Evolutionary conservation across 2,113 vertebrate species (phyloP).

Genomic region (Callionymus lyra): DNA sequence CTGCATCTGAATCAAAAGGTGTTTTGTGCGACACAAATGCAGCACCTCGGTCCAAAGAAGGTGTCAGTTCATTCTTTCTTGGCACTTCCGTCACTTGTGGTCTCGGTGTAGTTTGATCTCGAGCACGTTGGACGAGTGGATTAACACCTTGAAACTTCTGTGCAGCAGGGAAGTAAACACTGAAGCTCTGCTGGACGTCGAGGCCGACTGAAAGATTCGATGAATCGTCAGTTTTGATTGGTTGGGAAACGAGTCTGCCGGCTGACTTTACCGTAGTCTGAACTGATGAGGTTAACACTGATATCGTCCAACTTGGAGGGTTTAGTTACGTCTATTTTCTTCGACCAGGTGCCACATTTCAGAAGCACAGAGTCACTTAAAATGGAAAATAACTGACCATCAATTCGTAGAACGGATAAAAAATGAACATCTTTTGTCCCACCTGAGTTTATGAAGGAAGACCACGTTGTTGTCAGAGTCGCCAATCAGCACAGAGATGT

Average conservation of each 20-base stretch:
- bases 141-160: conserved; percentile 49
- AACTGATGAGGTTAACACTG: conserved; percentile 87
- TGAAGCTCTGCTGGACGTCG: conserved; percentile 80
- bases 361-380: conserved; percentile 78
- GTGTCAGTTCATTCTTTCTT: conserved; percentile 8
- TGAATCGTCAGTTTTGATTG: not conserved
- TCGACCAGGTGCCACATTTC: conserved; percentile 81
- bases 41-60: conserved; percentile 22
- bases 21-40: not conserved
- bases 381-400: not conserved
- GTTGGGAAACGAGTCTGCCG: not conserved
- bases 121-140: conserved; percentile 1
- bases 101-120: conserved; percentile 9
- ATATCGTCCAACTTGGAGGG: conserved; percentile 75
- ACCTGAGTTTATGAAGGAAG: conserved; percentile 82
- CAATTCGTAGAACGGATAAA: conserved; percentile 9
- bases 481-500: conserved; percentile 78
- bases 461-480: conserved; percentile 82
- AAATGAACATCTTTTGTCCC: conserved; percentile 12
- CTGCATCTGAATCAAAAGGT: conserved; percentile 49
- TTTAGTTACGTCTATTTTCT: conserved; percentile 81
- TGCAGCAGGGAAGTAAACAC: conserved; percentile 67
- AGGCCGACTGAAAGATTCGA: conserved; percentile 74
- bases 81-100: not conserved
- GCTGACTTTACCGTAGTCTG: conserved; percentile 79